phyloP scores from a whole-genome alignment of 2,888 invertebrate genomes.

The Mimas tiliae region DNA sequence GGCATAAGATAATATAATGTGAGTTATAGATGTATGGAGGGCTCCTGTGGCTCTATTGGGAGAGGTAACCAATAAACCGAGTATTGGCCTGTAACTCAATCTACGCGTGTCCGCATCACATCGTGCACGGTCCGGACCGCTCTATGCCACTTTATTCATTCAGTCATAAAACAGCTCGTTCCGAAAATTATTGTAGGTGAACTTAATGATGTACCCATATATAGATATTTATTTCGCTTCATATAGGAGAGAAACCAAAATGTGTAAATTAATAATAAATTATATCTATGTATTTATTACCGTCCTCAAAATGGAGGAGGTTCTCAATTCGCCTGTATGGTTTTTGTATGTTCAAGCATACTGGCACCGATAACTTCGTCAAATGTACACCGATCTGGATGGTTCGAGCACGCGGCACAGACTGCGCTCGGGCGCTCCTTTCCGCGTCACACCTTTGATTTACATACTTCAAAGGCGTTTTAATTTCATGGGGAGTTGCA shows the following conservation, averaged over 20 bases:
- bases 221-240: neutral
- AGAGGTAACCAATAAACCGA: conserved; percentile 2
- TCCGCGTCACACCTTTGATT: conserved; percentile 45
- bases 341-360: too few species aligned
- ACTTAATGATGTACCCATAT: neutral
- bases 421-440: conserved; percentile 8
- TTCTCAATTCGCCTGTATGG: too few species aligned
- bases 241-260: neutral
- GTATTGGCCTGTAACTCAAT: conserved; percentile 15
- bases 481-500: conserved; percentile 48
- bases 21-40: neutral
- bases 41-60: neutral
- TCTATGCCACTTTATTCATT: neutral
- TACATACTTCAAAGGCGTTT: conserved; percentile 47
- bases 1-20: neutral
- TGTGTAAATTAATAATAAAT: too few species aligned
- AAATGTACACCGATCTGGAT: too few species aligned
- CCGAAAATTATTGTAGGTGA: neutral
- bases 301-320: too few species aligned
- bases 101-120: neutral
- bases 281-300: too few species aligned
- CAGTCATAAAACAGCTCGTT: conserved; percentile 1
- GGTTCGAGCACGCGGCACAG: neutral
- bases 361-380: too few species aligned
- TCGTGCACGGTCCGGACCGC: neutral